A percentile compares a stretch with the other conserved stretches of the same genome.
Evolutionary conservation across 1,140 invertebrate species (phyloP).

Genomic region (Bombus polaris): DNA sequence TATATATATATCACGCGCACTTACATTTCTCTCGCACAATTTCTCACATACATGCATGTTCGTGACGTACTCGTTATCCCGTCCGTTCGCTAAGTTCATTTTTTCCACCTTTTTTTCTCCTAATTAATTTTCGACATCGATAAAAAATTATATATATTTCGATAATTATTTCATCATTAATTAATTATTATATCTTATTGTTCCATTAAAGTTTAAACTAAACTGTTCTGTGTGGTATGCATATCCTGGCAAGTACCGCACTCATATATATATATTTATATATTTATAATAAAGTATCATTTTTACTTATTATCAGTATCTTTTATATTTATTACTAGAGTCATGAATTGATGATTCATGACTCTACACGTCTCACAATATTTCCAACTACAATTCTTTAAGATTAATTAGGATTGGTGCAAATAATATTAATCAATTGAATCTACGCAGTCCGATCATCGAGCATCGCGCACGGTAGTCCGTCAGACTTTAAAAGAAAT

Average conservation of each 20-base stretch:
- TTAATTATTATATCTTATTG: conserved; percentile 72
- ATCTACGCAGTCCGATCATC: conserved; percentile 56
- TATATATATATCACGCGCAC: conserved; percentile 58
- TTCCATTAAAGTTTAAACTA: conserved; percentile 74
- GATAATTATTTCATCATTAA: conserved; percentile 75
- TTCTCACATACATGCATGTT: conserved; percentile 56
- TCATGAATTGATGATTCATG: conserved; percentile 70
- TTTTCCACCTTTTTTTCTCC: conserved; percentile 58
- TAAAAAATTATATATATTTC: conserved; percentile 79
- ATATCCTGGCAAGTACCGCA: conserved; percentile 52
- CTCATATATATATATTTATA: conserved; percentile 56
- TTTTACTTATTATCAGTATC: conserved; percentile 73
- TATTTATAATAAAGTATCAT: conserved; percentile 73
- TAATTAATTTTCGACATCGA: conserved; percentile 76
- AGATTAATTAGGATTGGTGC: conserved; percentile 71
- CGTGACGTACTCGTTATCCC: conserved; percentile 38
- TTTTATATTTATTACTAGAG: conserved; percentile 69
- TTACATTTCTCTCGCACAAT: conserved; percentile 51
- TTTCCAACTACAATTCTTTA: conserved; percentile 72
- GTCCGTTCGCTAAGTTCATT: conserved; percentile 61
- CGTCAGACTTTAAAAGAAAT: conserved; percentile 46
- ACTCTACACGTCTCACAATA: conserved; percentile 63
- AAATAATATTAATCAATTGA: conserved; percentile 63
- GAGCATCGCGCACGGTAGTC: conserved; percentile 64
- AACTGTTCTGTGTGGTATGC: conserved; percentile 66